These are phyloP conservation scores for Drosophila anomalipes DNA, from an alignment of 2,888 invertebrate species.

Conservation along the genomic window DNA sequence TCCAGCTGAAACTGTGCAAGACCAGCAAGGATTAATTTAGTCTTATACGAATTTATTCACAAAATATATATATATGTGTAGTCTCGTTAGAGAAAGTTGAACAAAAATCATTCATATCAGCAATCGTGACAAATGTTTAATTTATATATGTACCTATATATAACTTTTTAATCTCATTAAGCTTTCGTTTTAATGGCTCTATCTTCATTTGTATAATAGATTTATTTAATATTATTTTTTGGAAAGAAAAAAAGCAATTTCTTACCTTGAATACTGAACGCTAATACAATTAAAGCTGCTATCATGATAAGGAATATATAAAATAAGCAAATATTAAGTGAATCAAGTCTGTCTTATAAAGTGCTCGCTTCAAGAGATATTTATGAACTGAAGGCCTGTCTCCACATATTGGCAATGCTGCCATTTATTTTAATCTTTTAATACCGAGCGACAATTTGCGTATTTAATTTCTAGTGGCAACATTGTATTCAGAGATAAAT, in stretches of 20 bases:
- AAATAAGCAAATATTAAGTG: not conserved
- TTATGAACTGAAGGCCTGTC: not conserved
- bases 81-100: not conserved
- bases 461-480: not conserved
- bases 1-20: not conserved
- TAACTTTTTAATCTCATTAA: too few relatives aligned
- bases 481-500: too few relatives aligned
- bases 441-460: not conserved
- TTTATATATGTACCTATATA: not conserved
- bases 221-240: not conserved
- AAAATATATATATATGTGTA: not conserved
- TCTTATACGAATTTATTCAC: not conserved
- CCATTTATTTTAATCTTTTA: not conserved
- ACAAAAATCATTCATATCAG: not conserved
- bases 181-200: not conserved
- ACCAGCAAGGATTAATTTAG: not conserved
- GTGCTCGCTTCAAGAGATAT: not conserved
- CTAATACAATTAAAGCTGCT: slow-evolving; percentile 6
- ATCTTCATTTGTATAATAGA: too few relatives aligned
- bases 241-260: not conserved
- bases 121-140: not conserved
- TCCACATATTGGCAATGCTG: not conserved
- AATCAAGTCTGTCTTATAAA: not conserved
- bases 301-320: slow-evolving; percentile 2
- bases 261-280: not conserved